Evolutionary conservation across 2,113 vertebrate species (phyloP).

Genomic region (Phyllopteryx taeniolatus): DNA sequence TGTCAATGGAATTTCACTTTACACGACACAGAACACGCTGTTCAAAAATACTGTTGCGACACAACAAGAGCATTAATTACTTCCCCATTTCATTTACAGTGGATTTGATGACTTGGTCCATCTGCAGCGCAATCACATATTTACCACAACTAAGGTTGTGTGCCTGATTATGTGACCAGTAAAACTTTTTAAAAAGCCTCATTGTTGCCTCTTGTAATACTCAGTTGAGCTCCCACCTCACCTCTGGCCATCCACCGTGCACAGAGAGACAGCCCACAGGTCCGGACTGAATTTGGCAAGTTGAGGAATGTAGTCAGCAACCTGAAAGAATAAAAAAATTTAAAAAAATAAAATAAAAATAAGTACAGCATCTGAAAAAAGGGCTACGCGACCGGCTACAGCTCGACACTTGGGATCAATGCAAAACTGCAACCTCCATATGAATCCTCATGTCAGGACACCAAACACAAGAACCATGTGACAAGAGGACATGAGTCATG

Average conservation of each 20-base stretch:
- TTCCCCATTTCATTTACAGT: neutral
- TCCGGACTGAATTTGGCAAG: constrained; percentile 96
- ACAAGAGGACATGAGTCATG: neutral
- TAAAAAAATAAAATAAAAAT: constrained; percentile 4
- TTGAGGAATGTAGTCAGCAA: constrained; percentile 98
- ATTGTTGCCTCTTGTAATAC: neutral
- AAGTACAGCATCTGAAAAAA: constrained; percentile 12
- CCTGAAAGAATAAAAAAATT: constrained; percentile 69
- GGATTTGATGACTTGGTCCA: neutral
- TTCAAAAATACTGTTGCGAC: constrained; percentile 6
- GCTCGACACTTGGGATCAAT: neutral
- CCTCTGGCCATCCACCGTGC: constrained; percentile 98
- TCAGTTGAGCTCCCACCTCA: constrained; percentile 49
- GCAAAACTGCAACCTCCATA: neutral
- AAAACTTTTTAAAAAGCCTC: neutral
- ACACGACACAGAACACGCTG: neutral
- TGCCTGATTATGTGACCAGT: neutral
- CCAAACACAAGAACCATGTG: neutral
- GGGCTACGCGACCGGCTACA: neutral
- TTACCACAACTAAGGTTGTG: neutral
- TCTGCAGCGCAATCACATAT: neutral
- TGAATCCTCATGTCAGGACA: neutral
- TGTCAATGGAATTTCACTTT: constrained; percentile 8
- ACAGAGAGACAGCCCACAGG: constrained; percentile 93
- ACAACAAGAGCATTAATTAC: neutral